phyloP scores from a whole-genome alignment of 2,113 vertebrate species.

The Paradisaea rubra region DNA sequence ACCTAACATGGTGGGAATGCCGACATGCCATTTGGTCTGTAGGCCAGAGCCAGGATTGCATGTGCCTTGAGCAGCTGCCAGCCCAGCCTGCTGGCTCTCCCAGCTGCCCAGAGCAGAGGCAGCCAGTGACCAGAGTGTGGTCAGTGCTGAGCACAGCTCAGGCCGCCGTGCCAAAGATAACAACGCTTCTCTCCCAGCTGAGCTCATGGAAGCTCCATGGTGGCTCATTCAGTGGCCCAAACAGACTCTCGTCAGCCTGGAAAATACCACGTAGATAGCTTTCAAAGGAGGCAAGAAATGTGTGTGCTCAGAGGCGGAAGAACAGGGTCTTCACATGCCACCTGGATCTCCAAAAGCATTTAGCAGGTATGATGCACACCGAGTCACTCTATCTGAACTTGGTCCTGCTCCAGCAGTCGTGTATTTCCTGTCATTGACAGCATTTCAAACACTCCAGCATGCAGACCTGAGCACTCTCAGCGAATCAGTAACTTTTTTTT shows the following conservation, averaged over 20 bases:
- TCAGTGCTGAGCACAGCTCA: neutral
- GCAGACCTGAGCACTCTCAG: neutral
- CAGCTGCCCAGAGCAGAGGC: conserved; percentile 26
- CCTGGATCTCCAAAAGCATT: neutral
- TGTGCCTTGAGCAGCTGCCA: conserved; percentile 39
- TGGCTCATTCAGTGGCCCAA: neutral
- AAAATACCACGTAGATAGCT: neutral
- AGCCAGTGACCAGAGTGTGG: conserved; percentile 29
- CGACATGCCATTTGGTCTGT: neutral
- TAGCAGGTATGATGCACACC: neutral
- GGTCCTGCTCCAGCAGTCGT: neutral
- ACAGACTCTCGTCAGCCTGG: neutral
- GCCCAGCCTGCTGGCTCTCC: neutral
- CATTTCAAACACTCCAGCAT: neutral
- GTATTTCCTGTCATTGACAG: neutral
- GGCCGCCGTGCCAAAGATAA: neutral
- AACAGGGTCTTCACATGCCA: neutral
- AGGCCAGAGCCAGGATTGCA: conserved; percentile 12
- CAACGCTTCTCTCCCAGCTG: neutral
- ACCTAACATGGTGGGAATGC: neutral
- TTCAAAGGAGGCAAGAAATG: neutral
- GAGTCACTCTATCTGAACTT: neutral
- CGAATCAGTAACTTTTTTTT: neutral
- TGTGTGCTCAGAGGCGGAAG: neutral
- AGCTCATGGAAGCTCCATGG: conserved; percentile 12